Conservation (phyloP, 2,888 invertebrate genomes). For the Cerceris rybyensis region DNA sequence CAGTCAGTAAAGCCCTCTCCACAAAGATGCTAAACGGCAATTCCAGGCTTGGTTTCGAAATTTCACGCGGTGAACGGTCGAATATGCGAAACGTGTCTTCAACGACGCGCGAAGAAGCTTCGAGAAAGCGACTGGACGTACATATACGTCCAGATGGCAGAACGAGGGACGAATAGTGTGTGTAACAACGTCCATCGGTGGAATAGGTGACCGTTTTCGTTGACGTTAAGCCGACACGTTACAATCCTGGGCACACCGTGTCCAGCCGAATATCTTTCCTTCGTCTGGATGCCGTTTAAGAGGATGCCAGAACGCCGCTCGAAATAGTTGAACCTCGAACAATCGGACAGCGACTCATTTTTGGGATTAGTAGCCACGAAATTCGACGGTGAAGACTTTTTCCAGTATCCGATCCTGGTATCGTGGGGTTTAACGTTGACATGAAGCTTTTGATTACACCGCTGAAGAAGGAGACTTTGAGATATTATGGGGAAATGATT, state of each 20-base stretch:
- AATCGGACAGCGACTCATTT: constrained; percentile 42
- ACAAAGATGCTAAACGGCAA: too few relatives aligned
- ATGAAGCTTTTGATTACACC: too few relatives aligned
- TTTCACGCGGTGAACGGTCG: too few relatives aligned
- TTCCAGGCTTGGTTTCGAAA: too few relatives aligned
- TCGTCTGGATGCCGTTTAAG: constrained; percentile 9
- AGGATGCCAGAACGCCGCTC: constrained; percentile 19
- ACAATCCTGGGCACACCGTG: constrained; percentile 58
- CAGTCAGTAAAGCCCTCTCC: too few relatives aligned
- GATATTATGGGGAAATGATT: too few relatives aligned
- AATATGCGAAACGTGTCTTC: too few relatives aligned
- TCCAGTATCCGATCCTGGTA: neutral
- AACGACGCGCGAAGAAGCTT: too few relatives aligned
- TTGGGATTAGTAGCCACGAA: constrained; percentile 31
- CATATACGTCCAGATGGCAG: neutral
- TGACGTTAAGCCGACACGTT: constrained; percentile 73
- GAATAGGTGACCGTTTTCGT: constrained; percentile 66
- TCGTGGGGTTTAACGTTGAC: neutral
- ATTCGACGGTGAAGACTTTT: constrained; percentile 19
- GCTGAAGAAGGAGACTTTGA: too few relatives aligned
- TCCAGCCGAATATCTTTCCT: constrained; percentile 48
- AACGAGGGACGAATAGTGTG: constrained; percentile 28
- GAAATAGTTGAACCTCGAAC: constrained; percentile 52
- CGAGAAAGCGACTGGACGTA: neutral
- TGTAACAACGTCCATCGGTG: constrained; percentile 26